Percentiles rank a stretch among this genome's conserved stretches.
Conservation (phyloP, 2,113 vertebrate genomes). For the Syngnathus scovelli region DNA sequence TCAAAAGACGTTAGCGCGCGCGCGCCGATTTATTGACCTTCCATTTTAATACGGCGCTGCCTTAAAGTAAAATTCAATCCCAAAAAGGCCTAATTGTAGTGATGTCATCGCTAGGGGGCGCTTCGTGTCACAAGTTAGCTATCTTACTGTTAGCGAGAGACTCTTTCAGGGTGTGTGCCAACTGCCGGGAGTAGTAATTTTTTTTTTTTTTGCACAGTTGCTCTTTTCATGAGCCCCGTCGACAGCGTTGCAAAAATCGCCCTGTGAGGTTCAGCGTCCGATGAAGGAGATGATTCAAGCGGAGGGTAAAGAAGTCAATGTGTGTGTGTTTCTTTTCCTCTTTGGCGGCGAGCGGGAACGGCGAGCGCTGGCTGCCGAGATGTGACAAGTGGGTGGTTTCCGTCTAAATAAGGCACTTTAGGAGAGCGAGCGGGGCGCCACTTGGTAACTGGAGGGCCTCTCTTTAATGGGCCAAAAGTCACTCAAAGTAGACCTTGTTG, state of each 20-base stretch:
- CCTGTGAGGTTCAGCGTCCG: constrained; percentile 36
- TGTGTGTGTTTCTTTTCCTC: neutral
- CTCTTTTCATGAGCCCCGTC: constrained; percentile 42
- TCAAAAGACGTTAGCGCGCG: constrained; percentile 46
- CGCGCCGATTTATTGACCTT: neutral
- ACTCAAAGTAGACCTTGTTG: neutral
- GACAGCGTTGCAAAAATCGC: constrained; percentile 40
- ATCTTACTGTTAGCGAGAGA: neutral
- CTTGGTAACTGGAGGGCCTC: neutral
- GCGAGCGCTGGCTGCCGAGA: constrained; percentile 3
- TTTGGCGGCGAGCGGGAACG: neutral
- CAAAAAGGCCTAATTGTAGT: neutral
- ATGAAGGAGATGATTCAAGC: constrained; percentile 37
- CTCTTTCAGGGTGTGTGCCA: constrained; percentile 18
- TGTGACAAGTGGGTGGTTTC: constrained; percentile 6
- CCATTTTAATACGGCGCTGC: neutral
- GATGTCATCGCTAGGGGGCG: neutral
- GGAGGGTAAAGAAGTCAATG: constrained; percentile 19
- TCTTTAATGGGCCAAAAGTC: neutral
- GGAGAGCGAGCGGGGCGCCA: neutral
- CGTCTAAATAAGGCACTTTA: constrained; percentile 6
- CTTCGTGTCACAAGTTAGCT: neutral
- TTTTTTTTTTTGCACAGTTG: constrained; percentile 25
- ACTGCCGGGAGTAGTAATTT: too few relatives aligned
- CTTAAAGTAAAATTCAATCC: neutral